Evolutionary conservation across 2,888 invertebrate species (phyloP), one percentile per base, ranked within the genome.

Genomic region (Acrocyrtus sp.): DNA sequence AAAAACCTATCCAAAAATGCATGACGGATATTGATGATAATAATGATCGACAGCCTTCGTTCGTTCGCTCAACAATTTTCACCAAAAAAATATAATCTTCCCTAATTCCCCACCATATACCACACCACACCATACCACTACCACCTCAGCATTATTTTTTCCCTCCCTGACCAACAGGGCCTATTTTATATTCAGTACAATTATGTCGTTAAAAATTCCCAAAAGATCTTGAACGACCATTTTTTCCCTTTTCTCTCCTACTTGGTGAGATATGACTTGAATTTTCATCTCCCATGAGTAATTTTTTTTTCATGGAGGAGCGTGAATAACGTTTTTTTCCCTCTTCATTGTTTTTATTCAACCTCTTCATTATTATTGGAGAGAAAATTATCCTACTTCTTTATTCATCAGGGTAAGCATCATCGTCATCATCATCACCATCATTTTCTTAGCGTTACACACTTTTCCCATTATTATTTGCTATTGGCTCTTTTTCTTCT

Each of bases 131-230:
- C 19, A 45, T 6, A 27, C 62, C 22, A 48, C 43, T 27, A 60
- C 41, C 56, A 58, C 60, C 61, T 50, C n/a, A n/a, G n/a, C n/a
- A n/a, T n/a, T n/a, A n/a, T n/a, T n/a, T n/a, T n/a, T n/a, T n/a
- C n/a, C 61, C 60, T 51, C 58, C 67, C 67, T 58, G 58, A 68
- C 53, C 67, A 58, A 67, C 50, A 58, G 58, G 43, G 50, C 24
- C 51, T 48, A 72, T 74, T 74, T 73, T 67, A 70, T 76, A 75
- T 75, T 76, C 76, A 75, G 70, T 60, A 74, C 78, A 78, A 78
- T 78, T 78, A 78, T 78, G 76, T 78, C 76, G 78, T 78, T 78
- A 78, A 78, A n/a, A 75, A 78, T 78, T 76, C 75, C 76, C 73
- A 74, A 61, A 68, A 67, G 43, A 43, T 34, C 22, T 17, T 3